Conservation (phyloP, 2,888 invertebrate genomes). For the Colostygia pectinataria region DNA sequence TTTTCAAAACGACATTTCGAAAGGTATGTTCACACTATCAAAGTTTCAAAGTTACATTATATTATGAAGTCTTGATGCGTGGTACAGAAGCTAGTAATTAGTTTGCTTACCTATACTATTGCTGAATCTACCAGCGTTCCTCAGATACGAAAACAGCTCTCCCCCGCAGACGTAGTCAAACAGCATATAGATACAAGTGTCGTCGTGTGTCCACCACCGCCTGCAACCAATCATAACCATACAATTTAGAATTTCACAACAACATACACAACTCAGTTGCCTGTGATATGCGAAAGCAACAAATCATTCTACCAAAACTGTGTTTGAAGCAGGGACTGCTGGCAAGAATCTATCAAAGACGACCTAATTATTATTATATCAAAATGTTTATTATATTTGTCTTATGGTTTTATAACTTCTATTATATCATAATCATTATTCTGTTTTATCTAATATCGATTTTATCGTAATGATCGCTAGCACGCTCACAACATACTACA, state of each 20-base stretch:
- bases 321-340: not conserved
- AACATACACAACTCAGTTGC: slow-evolving; percentile 16
- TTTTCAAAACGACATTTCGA: too few species aligned
- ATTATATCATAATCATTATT: too few species aligned
- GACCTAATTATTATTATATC: slow-evolving; percentile 10
- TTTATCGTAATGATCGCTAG: slow-evolving; percentile 11
- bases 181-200: slow-evolving; percentile 96
- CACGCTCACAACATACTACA: slow-evolving; percentile 14
- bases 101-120: slow-evolving; percentile 86
- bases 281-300: too few species aligned
- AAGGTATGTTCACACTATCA: too few species aligned
- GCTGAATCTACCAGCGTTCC: slow-evolving; percentile 95
- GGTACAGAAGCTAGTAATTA: not conserved
- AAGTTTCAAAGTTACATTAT: too few species aligned
- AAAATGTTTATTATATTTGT: slow-evolving; percentile 14
- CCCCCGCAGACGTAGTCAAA: slow-evolving; percentile 98
- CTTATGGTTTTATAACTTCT: slow-evolving; percentile 9
- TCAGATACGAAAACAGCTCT: slow-evolving; percentile 97
- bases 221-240: slow-evolving; percentile 75
- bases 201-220: slow-evolving; percentile 95
- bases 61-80: too few species aligned
- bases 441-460: slow-evolving; percentile 5
- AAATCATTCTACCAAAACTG: slow-evolving; percentile 4
- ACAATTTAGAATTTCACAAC: too few species aligned
- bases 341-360: slow-evolving; percentile 5